phyloP scores from a whole-genome alignment of 37 sponge, comb jelly and placozoan genomes.

The Halichondria panicea region DNA sequence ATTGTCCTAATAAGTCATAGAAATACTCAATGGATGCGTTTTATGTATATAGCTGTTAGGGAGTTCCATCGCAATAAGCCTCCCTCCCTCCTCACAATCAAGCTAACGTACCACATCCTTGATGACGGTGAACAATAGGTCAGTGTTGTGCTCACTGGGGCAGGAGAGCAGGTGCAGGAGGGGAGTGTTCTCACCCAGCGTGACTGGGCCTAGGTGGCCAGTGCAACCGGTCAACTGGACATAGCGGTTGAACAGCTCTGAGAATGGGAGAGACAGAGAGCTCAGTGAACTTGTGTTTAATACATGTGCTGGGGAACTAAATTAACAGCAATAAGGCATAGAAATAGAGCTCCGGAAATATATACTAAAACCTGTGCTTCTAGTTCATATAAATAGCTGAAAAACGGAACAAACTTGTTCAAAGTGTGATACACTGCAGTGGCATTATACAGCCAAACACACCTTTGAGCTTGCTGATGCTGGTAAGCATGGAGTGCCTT shows the following conservation, averaged over 20 bases:
- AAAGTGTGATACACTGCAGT: too few relatives aligned
- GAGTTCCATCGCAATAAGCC: background rate
- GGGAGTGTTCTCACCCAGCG: slow-evolving; percentile 57
- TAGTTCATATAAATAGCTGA: background rate
- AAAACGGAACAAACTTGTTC: too few relatives aligned
- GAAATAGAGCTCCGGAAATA: background rate
- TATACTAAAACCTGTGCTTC: background rate
- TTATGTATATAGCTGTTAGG: background rate
- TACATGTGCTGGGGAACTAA: too few relatives aligned
- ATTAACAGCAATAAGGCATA: background rate
- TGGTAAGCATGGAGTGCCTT: slow-evolving; percentile 1
- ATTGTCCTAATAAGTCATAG: background rate
- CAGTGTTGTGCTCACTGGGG: slow-evolving; percentile 37
- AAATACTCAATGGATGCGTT: background rate
- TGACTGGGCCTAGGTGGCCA: slow-evolving; percentile 12
- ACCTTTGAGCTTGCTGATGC: slow-evolving; percentile 32
- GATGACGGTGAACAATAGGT: slow-evolving; percentile 66
- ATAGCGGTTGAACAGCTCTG: slow-evolving; percentile 67
- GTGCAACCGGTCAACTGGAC: slow-evolving; percentile 68
- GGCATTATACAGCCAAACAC: background rate
- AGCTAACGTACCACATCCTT: slow-evolving; percentile 45
- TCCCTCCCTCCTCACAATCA: background rate
- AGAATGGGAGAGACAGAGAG: too few relatives aligned
- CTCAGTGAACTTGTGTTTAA: too few relatives aligned
- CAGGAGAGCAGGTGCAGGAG: slow-evolving; percentile 59